A percentile compares a stretch with the other conserved stretches of the same genome.
Conservation (phyloP, 2,888 invertebrate species). For the Nymphalis c-album region DNA sequence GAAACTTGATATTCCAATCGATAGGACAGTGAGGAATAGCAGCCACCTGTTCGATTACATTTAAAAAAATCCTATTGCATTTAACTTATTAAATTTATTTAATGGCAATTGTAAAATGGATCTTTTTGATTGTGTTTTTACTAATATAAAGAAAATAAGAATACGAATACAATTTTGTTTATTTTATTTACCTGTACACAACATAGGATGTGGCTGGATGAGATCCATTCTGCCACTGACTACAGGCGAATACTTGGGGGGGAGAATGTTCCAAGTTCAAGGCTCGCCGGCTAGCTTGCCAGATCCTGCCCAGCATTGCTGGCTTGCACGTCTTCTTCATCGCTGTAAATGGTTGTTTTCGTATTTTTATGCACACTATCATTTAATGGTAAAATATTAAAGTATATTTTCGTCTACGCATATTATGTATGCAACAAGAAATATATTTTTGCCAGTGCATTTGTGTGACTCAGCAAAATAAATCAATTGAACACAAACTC, state of each 20-base stretch:
- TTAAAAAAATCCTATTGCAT: neutral
- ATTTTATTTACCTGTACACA: slow-evolving; percentile 63
- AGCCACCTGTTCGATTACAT: slow-evolving; percentile 70
- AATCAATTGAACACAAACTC: no score
- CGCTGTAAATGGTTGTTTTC: slow-evolving; percentile 47
- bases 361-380: neutral
- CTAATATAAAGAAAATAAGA: no score
- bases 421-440: no score
- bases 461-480: no score
- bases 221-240: slow-evolving; percentile 82
- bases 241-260: slow-evolving; percentile 70
- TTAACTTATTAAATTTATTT: no score
- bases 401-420: no score
- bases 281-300: slow-evolving; percentile 66
- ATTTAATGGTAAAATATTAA: no score
- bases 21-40: slow-evolving; percentile 74
- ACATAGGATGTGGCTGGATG: slow-evolving; percentile 75
- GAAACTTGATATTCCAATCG: slow-evolving; percentile 72
- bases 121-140: no score
- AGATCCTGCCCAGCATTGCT: slow-evolving; percentile 65
- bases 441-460: no score
- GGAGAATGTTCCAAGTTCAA: slow-evolving; percentile 67
- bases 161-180: no score
- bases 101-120: no score
- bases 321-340: slow-evolving; percentile 72